Base-by-base conservation (phyloP, 2,113 vertebrate genomes). In the Hoplias malabaricus region DNA sequence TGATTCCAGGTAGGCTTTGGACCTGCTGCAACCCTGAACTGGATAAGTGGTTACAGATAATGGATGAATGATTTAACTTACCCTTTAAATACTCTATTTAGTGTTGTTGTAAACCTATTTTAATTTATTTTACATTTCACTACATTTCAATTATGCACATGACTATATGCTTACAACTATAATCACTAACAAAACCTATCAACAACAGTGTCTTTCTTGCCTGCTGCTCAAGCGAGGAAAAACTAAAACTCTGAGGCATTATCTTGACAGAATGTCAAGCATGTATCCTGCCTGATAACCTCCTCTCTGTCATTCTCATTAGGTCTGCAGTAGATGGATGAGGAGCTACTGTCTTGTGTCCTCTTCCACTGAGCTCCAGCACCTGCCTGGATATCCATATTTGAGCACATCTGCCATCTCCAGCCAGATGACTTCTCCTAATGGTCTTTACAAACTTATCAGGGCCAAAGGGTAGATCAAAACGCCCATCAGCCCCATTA, bases 201-300 rank as follows among this genome's bases (percentile, higher is more conserved):
- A 36, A 16, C 29, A 36, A 11, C 4, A 43, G 23, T 42, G 53
- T 29, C 59, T 9, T 23, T 19, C 38, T 72, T 36, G 59, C 9
- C 3, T 10, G 16, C 33, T 63, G 50, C 50, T 69, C 29, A 1
- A 61, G 29, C 14, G 38, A 23, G 8, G 9, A 33, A 31, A 25
- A 50, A 40, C 29, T 23, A 48, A 69, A 34, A 27, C 43, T 11
- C 36, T 65, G n/a, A 27, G 13, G 62, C 43, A 40, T 23, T 77
- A 65, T 73, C 75, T 61, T 33, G 11, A 16, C 9, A 68, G 62
- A 72, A 73, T 59, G 69, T 70, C 43, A 71, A 77, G 74, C 80
- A 67, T 40, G 74, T 73, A 33, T 48, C n/a, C 33, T 48, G 31
- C 23, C 34, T 68, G 80, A 77, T 81, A 81, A 77, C 62, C 74